A percentile compares a stretch with the other conserved stretches of the same genome.
phyloP scores from a whole-genome alignment of 2,113 vertebrate genomes.

The Neopipo cinnamomea region DNA sequence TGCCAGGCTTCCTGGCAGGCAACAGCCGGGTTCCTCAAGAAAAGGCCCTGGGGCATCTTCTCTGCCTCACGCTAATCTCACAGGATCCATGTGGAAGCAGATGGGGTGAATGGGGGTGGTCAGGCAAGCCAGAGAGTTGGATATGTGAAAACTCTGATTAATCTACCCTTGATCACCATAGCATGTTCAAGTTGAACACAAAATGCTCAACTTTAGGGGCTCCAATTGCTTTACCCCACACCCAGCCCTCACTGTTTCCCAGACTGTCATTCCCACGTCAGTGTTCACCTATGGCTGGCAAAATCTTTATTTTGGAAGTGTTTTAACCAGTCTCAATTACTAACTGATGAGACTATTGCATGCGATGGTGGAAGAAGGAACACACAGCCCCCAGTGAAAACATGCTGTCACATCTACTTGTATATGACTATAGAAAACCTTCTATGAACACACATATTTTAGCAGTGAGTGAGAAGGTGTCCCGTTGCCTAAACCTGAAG shows the following conservation, averaged over 20 bases:
- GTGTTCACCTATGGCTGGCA: not conserved
- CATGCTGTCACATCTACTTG: not conserved
- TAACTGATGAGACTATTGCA: not conserved
- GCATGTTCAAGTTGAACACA: accelerated
- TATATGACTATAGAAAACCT: not conserved
- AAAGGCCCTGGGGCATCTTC: not conserved
- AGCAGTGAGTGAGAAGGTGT: not conserved
- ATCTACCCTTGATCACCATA: not conserved
- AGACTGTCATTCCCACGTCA: not conserved
- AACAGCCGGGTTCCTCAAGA: not conserved
- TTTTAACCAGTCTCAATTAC: not conserved
- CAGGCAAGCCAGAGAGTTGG: not conserved
- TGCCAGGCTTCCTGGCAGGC: not conserved
- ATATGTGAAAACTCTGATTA: not conserved
- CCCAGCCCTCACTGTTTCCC: not conserved
- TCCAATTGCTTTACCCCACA: not conserved
- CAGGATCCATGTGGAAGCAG: not conserved
- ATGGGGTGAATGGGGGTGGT: not conserved
- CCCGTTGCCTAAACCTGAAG: not conserved
- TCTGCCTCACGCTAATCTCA: not conserved
- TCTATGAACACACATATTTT: not conserved
- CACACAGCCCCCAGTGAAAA: not conserved
- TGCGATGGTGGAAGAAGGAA: not conserved
- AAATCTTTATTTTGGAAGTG: not conserved
- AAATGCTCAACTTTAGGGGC: not conserved